A percentile compares a stretch with the other conserved stretches of the same genome.
phyloP scores from a whole-genome alignment of 1,140 invertebrate species.

The Archegozetes longisetosus region DNA sequence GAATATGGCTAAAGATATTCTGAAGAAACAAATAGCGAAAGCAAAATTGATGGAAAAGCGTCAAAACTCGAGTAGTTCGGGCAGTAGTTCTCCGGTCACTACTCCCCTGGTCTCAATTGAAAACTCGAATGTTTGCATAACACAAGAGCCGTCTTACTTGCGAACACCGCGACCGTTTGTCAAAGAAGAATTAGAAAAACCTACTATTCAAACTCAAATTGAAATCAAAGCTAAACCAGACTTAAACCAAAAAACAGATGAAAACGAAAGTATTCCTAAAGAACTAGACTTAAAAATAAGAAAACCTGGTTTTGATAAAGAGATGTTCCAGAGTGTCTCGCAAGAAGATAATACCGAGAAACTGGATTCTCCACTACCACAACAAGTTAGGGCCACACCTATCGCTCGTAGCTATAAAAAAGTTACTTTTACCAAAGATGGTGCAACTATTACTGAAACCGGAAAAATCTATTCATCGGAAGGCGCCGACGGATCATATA shows the following conservation, averaged over 20 bases:
- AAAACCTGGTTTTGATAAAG: not conserved
- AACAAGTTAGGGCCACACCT: constrained; percentile 14
- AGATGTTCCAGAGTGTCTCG: not conserved
- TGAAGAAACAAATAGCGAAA: constrained; percentile 21
- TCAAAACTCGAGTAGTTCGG: not conserved
- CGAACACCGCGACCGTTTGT: not conserved
- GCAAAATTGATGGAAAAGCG: constrained; percentile 18
- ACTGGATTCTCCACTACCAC: too few relatives aligned
- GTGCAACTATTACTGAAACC: constrained; percentile 23
- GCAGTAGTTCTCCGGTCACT: not conserved
- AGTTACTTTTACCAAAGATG: constrained; percentile 24
- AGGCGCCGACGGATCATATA: constrained; percentile 20
- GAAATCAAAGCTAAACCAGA: not conserved
- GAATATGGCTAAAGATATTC: constrained; percentile 21
- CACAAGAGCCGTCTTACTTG: constrained; percentile 1
- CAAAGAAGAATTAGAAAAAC: not conserved
- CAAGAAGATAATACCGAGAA: not conserved
- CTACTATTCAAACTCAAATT: not conserved
- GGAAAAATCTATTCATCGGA: constrained; percentile 23
- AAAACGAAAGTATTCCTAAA: not conserved
- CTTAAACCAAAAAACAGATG: not conserved
- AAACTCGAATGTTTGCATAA: not conserved
- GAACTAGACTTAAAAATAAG: not conserved
- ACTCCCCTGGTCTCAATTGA: constrained; percentile 4
- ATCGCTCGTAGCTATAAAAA: constrained; percentile 24